A percentile compares a stretch with the other conserved stretches of the same genome.
Conservation (phyloP, 2,113 vertebrate genomes). For the Oophaga pumilio region DNA sequence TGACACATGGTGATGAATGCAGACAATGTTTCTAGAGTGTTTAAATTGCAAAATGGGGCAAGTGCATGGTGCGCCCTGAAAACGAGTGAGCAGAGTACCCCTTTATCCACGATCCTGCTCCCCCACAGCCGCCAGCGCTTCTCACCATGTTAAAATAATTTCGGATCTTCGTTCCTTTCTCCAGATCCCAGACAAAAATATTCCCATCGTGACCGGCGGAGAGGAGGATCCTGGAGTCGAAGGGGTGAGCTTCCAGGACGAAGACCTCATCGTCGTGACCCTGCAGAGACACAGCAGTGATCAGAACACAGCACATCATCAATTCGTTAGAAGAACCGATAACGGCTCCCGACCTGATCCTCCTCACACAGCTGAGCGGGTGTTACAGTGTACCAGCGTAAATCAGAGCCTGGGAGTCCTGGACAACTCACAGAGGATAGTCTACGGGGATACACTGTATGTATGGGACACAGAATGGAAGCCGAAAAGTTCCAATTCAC, state of each 20-base stretch:
- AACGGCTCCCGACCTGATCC: too few relatives aligned
- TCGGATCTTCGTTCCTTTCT: conserved; percentile 90
- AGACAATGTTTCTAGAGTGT: too few relatives aligned
- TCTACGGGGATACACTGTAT: not conserved
- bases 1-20: not conserved
- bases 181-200: conserved; percentile 95
- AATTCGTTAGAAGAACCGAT: too few relatives aligned
- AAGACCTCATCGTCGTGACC: conserved; percentile 97
- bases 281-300: conserved; percentile 64
- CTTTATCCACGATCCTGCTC: too few relatives aligned
- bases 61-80: too few relatives aligned
- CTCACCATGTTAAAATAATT: conserved; percentile 99
- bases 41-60: too few relatives aligned
- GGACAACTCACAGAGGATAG: too few relatives aligned
- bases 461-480: too few relatives aligned
- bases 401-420: not conserved
- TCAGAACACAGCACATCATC: not conserved
- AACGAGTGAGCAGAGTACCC: too few relatives aligned
- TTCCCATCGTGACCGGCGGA: conserved; percentile 97
- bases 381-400: not conserved
- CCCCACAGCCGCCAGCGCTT: not conserved
- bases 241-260: conserved; percentile 94
- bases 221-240: conserved; percentile 94
- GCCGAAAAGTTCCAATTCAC: too few relatives aligned
- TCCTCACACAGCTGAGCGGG: not conserved